phyloP scores from a whole-genome alignment of 2,113 vertebrate genomes.

The Plecturocebus donacophilus region DNA sequence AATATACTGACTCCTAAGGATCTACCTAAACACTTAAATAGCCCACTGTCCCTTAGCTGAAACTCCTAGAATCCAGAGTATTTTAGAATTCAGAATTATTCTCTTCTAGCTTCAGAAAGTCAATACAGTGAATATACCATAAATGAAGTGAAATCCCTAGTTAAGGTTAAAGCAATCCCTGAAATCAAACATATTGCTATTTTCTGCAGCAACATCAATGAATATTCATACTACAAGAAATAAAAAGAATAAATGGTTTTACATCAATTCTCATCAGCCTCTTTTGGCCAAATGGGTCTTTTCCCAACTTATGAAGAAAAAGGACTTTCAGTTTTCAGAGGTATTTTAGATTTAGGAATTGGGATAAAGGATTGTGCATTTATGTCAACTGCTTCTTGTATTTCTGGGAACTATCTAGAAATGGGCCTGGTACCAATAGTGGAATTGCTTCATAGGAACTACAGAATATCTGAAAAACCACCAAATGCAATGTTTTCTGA shows the following conservation, averaged over 20 bases:
- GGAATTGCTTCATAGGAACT: neutral
- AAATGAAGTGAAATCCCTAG: neutral
- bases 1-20: neutral
- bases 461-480: neutral
- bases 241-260: neutral
- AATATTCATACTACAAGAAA: neutral
- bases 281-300: neutral
- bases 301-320: neutral
- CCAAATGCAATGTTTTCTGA: neutral
- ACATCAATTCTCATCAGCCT: neutral
- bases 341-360: neutral
- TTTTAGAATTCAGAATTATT: neutral
- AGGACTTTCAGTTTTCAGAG: neutral
- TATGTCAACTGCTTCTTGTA: neutral
- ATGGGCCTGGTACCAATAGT: neutral
- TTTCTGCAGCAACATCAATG: neutral
- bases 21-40: neutral
- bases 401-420: neutral
- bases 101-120: neutral
- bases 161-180: neutral
- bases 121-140: neutral
- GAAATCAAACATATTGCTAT: neutral
- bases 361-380: neutral
- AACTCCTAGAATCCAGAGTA: neutral
- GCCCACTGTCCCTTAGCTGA: neutral